Percentiles rank a stretch among this genome's conserved stretches.
phyloP scores from a whole-genome alignment of 2,113 vertebrate genomes.

The Eclectus roratus region DNA sequence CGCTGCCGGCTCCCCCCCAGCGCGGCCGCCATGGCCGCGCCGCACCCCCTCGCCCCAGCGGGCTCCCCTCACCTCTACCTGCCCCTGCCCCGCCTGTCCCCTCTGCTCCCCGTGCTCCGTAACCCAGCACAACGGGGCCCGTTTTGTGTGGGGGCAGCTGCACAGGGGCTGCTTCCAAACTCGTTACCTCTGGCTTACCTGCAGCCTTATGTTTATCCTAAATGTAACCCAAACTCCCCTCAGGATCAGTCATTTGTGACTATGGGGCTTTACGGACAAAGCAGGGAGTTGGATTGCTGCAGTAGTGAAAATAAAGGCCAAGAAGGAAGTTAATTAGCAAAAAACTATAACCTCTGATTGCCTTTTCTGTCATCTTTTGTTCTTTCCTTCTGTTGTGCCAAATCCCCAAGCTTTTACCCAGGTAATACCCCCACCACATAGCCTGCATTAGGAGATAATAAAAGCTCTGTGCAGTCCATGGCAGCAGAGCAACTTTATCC shows the following conservation, averaged over 20 bases:
- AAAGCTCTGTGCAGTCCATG: not conserved
- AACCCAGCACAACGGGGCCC: not conserved
- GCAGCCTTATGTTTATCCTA: not conserved
- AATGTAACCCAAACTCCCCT: constrained; percentile 40
- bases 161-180: not conserved
- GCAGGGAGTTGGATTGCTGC: not conserved
- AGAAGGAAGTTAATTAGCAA: constrained; percentile 47
- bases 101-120: too few relatives aligned
- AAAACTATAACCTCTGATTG: not conserved
- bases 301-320: not conserved
- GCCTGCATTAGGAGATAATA: not conserved
- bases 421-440: not conserved
- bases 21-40: not conserved
- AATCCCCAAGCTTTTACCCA: constrained; percentile 41
- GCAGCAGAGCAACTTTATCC: not conserved
- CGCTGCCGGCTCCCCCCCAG: not conserved
- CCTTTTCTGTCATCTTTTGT: constrained; percentile 30
- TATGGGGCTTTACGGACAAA: constrained; percentile 49
- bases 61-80: not conserved
- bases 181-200: not conserved
- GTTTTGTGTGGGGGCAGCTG: not conserved
- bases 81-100: not conserved
- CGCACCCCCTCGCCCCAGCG: too few relatives aligned
- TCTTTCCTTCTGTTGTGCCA: not conserved
- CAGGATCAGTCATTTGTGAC: constrained; percentile 24